A percentile compares a stretch with the other conserved stretches of the same genome.
Evolutionary conservation across 1,140 invertebrate species (phyloP).

Genomic region (Myzus persicae): DNA sequence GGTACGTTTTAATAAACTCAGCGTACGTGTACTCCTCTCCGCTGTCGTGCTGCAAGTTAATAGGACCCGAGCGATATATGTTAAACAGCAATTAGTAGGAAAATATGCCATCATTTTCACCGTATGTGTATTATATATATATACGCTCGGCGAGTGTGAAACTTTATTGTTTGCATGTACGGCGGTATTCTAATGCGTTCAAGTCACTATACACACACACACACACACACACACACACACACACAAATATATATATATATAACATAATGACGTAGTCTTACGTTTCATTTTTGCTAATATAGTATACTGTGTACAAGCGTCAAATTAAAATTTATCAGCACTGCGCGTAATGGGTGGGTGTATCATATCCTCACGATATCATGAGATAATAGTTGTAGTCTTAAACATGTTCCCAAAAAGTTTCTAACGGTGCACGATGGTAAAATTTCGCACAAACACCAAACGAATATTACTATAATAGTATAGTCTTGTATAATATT

Average conservation of each 20-base stretch:
- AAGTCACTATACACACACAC: too few species aligned
- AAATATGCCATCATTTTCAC: background rate
- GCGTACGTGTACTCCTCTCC: background rate
- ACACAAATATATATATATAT: too few species aligned
- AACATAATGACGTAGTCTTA: background rate
- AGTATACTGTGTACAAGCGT: background rate
- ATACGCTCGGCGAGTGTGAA: background rate
- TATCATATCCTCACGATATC: background rate
- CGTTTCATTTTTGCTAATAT: slow-evolving; percentile 1
- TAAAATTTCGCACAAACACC: background rate
- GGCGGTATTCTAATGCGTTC: background rate
- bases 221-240: too few species aligned
- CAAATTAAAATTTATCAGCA: background rate
- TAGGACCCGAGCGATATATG: slow-evolving; percentile 27
- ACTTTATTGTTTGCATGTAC: background rate
- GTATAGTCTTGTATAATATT: background rate
- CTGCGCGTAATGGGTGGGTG: background rate
- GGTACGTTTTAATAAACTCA: slow-evolving; percentile 32
- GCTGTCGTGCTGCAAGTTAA: background rate
- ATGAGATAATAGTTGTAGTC: background rate
- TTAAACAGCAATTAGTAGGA: slow-evolving; percentile 42
- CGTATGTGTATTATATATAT: background rate
- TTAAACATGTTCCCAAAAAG: slow-evolving; percentile 15
- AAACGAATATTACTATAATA: background rate
- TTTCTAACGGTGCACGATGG: background rate